A percentile compares a stretch with the other conserved stretches of the same genome.
Conservation (phyloP, 2,797 vertebrate species). For the Champsocephalus esox region DNA sequence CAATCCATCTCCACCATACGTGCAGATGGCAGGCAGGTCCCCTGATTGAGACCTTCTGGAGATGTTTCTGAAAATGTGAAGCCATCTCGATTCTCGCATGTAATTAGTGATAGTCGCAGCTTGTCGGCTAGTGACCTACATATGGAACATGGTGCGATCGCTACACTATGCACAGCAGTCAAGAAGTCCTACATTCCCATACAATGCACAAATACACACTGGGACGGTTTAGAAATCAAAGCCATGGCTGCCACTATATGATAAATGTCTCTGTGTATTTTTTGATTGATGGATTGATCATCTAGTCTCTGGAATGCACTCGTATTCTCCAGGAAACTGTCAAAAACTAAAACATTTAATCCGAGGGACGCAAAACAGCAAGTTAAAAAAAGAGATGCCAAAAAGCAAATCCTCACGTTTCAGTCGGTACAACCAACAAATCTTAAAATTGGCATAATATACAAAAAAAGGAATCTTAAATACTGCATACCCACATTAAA, state of each 20-base stretch:
- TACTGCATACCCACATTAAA: too few relatives aligned
- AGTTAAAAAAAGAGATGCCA: neutral
- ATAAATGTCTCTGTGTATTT: neutral
- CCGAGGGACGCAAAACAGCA: too few relatives aligned
- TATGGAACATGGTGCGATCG: conserved; percentile 55
- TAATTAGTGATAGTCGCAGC: conserved; percentile 63
- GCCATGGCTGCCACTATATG: too few relatives aligned
- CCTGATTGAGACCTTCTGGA: conserved; percentile 56
- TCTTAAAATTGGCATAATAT: too few relatives aligned
- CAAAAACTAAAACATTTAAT: neutral
- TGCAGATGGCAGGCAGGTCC: conserved; percentile 58
- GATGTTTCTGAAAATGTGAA: conserved; percentile 32
- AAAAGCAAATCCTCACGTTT: neutral
- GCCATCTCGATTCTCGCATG: conserved; percentile 31
- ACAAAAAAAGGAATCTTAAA: too few relatives aligned
- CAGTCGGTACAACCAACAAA: neutral
- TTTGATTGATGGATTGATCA: neutral
- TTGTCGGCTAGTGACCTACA: conserved; percentile 73
- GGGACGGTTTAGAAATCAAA: neutral
- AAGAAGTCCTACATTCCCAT: neutral
- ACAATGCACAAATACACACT: neutral
- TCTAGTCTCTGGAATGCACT: neutral
- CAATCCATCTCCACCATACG: conserved; percentile 17
- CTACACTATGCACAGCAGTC: neutral
- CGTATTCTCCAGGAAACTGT: neutral